Conservation (phyloP, 2,888 invertebrate genomes). For the Pammene aurita region DNA sequence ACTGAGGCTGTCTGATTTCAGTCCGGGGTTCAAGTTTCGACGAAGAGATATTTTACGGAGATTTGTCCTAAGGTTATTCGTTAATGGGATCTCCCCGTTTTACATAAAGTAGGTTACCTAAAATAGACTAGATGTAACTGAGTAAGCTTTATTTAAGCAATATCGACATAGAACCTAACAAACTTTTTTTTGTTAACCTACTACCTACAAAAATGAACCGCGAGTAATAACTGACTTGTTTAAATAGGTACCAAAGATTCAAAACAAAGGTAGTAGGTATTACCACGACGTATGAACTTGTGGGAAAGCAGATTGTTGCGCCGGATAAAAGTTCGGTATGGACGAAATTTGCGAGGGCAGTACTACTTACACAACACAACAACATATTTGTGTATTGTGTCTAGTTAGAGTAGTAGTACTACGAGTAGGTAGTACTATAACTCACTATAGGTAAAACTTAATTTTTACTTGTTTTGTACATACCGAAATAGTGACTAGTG, state of each 20-base stretch:
- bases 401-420: neutral
- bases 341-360: conserved; percentile 1
- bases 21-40: too few relatives aligned
- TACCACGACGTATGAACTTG: neutral
- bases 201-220: neutral
- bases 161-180: too few relatives aligned
- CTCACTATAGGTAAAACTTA: neutral
- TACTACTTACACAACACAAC: conserved; percentile 1
- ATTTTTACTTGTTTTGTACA: neutral
- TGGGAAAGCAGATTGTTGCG: conserved; percentile 17
- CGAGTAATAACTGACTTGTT: neutral
- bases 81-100: too few relatives aligned
- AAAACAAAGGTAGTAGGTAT: too few relatives aligned
- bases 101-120: too few relatives aligned
- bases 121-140: too few relatives aligned
- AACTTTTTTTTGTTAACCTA: too few relatives aligned
- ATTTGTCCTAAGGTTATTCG: neutral
- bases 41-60: too few relatives aligned
- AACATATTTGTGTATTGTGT: neutral
- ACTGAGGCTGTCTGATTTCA: neutral
- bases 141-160: too few relatives aligned
- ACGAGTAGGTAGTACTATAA: too few relatives aligned
- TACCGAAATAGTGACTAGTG: neutral
- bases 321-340: conserved; percentile 9
- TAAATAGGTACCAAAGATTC: neutral